Conservation (phyloP, 2,113 vertebrate species). For the Chaetodon trifascialis region DNA sequence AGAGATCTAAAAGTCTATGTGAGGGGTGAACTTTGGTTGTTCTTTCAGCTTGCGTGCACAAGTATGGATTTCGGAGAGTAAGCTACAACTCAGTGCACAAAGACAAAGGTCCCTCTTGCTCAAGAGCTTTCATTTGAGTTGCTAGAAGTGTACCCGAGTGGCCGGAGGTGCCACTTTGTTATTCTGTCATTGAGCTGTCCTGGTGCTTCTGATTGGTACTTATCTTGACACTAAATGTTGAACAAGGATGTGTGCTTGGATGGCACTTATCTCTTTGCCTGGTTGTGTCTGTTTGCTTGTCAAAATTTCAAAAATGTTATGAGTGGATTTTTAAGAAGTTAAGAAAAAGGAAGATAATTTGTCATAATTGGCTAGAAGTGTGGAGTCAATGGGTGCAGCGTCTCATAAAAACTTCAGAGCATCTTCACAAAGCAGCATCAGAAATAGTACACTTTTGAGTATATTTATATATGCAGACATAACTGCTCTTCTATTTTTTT, state of each 20-base stretch:
- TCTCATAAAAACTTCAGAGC: constrained; percentile 13
- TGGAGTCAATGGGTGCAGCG: not conserved
- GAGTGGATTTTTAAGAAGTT: not conserved
- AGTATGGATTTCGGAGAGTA: constrained; percentile 25
- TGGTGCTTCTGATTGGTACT: not conserved
- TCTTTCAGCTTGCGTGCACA: constrained; percentile 6
- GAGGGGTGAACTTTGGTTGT: constrained; percentile 13
- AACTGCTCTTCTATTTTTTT: constrained; percentile 40
- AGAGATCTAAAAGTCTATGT: not conserved
- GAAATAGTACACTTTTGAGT: constrained; percentile 52
- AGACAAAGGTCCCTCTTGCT: constrained; percentile 29
- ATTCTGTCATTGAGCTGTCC: not conserved
- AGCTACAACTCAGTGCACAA: constrained; percentile 5
- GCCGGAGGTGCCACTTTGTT: not conserved
- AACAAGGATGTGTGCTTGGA: not conserved
- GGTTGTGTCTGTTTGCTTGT: not conserved
- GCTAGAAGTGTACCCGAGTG: constrained; percentile 1
- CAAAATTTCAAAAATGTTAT: not conserved
- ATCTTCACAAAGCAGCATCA: constrained; percentile 28
- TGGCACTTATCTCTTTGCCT: not conserved
- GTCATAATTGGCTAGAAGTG: not conserved
- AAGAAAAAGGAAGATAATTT: not conserved
- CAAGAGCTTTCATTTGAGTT: constrained; percentile 26
- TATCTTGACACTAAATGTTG: not conserved
- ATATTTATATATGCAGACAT: constrained; percentile 67